Percentiles rank a stretch among this genome's conserved stretches.
These are phyloP conservation scores for Planiliza haematocheilus DNA, from an alignment of 2,113 vertebrate genomes.

Conservation along the genomic window DNA sequence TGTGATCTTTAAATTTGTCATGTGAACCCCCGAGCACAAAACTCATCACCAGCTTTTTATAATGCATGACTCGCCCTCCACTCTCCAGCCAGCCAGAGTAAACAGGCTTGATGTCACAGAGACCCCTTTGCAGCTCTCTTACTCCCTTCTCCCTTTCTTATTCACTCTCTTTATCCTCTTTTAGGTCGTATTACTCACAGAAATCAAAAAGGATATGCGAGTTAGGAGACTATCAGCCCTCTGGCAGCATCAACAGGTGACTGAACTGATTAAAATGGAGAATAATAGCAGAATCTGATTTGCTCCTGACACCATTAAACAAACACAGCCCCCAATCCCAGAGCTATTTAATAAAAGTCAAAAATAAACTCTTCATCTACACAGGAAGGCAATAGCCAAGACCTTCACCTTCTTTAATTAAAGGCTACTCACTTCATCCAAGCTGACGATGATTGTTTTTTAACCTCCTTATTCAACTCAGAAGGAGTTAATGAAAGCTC, in stretches of 20 bases:
- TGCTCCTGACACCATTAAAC: constrained; percentile 52
- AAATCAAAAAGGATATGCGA: constrained; percentile 30
- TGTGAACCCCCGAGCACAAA: constrained; percentile 54
- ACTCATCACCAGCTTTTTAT: constrained; percentile 70
- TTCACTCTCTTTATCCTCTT: constrained; percentile 13
- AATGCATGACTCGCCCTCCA: constrained; percentile 60
- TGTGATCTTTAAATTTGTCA: constrained; percentile 64
- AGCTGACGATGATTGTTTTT: constrained; percentile 19
- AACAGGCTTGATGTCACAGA: constrained; percentile 59
- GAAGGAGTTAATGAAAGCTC: constrained; percentile 13
- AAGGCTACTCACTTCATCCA: constrained; percentile 32
- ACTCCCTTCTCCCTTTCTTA: constrained; percentile 6
- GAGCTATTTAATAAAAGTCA: constrained; percentile 55
- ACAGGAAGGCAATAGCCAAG: constrained; percentile 26
- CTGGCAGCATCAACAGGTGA: constrained; percentile 45
- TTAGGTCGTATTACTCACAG: constrained; percentile 18
- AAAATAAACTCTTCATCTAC: constrained; percentile 46
- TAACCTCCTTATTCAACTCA: constrained; percentile 20
- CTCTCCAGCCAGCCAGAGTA: constrained; percentile 58
- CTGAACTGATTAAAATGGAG: constrained; percentile 51
- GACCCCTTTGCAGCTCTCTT: constrained; percentile 12
- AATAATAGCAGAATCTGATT: constrained; percentile 52
- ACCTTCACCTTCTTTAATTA: constrained; percentile 34
- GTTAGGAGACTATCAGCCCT: constrained; percentile 7
- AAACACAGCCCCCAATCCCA: constrained; percentile 44